These are phyloP conservation scores for Ramphastos sulfuratus DNA, from an alignment of 2,113 vertebrate species.

Conservation along the genomic window DNA sequence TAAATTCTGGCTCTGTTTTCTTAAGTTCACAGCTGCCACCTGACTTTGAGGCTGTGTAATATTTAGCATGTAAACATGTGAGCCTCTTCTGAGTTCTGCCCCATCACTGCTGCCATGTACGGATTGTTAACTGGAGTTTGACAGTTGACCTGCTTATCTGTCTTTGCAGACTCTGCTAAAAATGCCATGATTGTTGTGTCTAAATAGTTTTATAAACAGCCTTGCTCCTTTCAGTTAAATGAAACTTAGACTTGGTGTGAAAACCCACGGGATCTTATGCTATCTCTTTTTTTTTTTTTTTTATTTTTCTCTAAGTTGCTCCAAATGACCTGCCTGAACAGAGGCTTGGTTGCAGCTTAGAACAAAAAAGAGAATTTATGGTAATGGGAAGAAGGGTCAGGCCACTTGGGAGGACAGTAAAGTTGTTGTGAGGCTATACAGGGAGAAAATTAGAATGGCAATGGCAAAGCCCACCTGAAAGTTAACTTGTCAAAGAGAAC, in stretches of 20 bases:
- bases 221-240: not conserved
- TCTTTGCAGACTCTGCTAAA: not conserved
- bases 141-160: not conserved
- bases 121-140: not conserved
- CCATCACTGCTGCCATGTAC: not conserved
- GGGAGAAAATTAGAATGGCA: too few relatives aligned
- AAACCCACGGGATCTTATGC: not conserved
- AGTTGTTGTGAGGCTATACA: too few relatives aligned
- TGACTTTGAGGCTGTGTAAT: slow-evolving; percentile 16
- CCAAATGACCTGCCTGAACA: too few relatives aligned
- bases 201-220: not conserved
- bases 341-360: too few relatives aligned
- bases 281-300: too few relatives aligned
- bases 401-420: too few relatives aligned
- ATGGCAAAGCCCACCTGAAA: too few relatives aligned
- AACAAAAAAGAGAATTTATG: too few relatives aligned
- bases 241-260: not conserved
- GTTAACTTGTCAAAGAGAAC: too few relatives aligned
- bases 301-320: too few relatives aligned
- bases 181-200: not conserved
- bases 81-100: not conserved
- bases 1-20: not conserved
- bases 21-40: not conserved
- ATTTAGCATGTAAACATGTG: slow-evolving; percentile 3
- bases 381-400: too few relatives aligned